These are phyloP conservation scores for Coccyzus lansbergi DNA, from an alignment of 2,797 vertebrate species.

Conservation along the genomic window DNA sequence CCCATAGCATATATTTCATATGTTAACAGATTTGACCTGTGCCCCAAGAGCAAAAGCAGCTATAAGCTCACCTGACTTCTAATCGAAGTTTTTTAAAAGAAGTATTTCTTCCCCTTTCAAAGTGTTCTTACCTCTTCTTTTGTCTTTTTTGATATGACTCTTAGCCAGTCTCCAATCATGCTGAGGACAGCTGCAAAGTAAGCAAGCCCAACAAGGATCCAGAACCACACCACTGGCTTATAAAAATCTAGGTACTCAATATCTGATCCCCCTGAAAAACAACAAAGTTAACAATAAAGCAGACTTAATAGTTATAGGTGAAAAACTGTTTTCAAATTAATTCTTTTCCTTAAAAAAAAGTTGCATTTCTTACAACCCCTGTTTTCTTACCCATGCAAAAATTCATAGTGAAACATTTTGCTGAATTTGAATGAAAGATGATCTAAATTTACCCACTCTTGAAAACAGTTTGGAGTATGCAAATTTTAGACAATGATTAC, in stretches of 20 bases:
- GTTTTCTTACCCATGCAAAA: background rate
- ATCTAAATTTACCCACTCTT: background rate
- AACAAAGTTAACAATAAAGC: background rate
- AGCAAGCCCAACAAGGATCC: slow-evolving; percentile 96
- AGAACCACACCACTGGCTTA: slow-evolving; percentile 97
- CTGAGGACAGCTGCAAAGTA: slow-evolving; percentile 99
- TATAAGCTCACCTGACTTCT: background rate
- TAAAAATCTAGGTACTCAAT: slow-evolving; percentile 93
- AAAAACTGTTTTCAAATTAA: background rate
- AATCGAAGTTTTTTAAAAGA: background rate
- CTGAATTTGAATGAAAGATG: background rate
- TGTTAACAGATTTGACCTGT: background rate
- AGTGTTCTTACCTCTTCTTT: slow-evolving; percentile 91
- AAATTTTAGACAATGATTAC: background rate
- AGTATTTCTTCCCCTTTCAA: background rate
- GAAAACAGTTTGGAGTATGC: fast-evolving
- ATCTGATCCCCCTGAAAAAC: slow-evolving; percentile 85
- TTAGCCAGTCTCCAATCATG: slow-evolving; percentile 98
- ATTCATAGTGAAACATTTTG: background rate
- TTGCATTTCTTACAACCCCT: background rate
- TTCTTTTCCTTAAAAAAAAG: background rate
- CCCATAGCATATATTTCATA: background rate
- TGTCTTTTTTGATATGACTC: slow-evolving; percentile 97
- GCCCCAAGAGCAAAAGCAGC: background rate
- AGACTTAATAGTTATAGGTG: background rate